These are phyloP conservation scores for Sylvietta virens DNA, from an alignment of 2,113 vertebrate species.

Conservation along the genomic window DNA sequence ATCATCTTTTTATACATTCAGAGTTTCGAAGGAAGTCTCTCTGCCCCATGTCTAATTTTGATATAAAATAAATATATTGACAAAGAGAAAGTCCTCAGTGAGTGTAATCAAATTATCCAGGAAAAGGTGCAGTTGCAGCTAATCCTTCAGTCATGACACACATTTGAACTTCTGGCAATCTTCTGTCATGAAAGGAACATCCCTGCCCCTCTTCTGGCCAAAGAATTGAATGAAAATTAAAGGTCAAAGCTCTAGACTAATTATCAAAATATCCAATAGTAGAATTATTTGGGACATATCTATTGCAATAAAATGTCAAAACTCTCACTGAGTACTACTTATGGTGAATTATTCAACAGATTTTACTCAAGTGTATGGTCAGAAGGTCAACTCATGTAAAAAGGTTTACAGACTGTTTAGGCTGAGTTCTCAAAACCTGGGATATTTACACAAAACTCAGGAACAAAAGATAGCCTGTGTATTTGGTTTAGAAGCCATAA, in stretches of 20 bases:
- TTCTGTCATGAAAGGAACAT: fast-evolving
- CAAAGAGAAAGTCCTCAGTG: background rate
- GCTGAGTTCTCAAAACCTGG: background rate
- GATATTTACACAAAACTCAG: background rate
- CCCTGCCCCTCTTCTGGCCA: background rate
- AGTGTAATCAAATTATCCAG: background rate
- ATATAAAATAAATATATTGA: background rate
- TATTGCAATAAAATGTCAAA: background rate
- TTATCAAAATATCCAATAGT: background rate
- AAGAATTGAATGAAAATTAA: background rate
- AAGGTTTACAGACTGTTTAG: background rate
- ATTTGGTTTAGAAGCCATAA: background rate
- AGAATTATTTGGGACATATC: background rate
- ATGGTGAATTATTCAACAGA: background rate
- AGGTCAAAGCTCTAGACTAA: background rate
- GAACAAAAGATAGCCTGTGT: background rate
- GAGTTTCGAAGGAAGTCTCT: background rate
- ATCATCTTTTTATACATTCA: background rate
- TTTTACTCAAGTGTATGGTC: background rate
- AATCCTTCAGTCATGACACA: background rate
- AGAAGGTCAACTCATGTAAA: background rate
- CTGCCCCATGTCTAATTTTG: background rate
- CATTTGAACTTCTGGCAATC: background rate
- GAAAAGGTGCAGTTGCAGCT: background rate
- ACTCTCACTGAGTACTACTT: background rate